Evolutionary conservation across 2,888 invertebrate species (phyloP).

Genomic region (Amaurobius ferox): DNA sequence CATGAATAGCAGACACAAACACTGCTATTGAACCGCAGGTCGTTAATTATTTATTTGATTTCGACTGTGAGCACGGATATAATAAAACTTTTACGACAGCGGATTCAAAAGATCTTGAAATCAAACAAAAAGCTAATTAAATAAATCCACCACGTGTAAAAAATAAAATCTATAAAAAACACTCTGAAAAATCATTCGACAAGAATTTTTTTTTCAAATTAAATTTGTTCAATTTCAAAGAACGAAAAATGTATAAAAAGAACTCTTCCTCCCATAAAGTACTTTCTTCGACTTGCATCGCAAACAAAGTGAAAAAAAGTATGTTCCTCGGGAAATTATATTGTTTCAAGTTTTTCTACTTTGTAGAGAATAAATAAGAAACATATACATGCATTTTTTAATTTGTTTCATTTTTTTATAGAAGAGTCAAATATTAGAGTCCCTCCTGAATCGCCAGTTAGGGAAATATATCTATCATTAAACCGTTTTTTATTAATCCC

Average conservation of each 20-base stretch:
- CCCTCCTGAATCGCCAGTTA: not conserved
- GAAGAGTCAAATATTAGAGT: not conserved
- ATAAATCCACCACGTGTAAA: conserved; percentile 67
- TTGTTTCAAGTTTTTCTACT: conserved; percentile 56
- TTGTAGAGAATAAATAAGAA: conserved; percentile 35
- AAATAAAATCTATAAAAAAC: conserved; percentile 19
- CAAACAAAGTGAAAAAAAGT: conserved; percentile 48
- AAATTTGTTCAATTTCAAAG: conserved; percentile 65
- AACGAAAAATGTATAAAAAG: conserved; percentile 59
- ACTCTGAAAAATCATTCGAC: conserved; percentile 57
- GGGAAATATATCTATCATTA: not conserved
- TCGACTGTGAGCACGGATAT: conserved; percentile 60
- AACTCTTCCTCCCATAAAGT: conserved; percentile 46
- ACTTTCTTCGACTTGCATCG: conserved; percentile 47
- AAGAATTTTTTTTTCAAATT: conserved; percentile 52
- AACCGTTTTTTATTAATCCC: not conserved
- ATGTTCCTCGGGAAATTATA: conserved; percentile 47
- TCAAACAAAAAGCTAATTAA: conserved; percentile 72
- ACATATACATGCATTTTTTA: not conserved
- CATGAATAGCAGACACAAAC: conserved; percentile 53
- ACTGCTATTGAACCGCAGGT: conserved; percentile 61
- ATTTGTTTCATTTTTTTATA: not conserved
- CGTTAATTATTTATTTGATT: conserved; percentile 71
- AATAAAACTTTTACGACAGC: conserved; percentile 49
- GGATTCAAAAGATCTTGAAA: conserved; percentile 48